These are phyloP conservation scores for Atlantisia rogersi DNA, from an alignment of 2,113 vertebrate genomes.

Conservation along the genomic window DNA sequence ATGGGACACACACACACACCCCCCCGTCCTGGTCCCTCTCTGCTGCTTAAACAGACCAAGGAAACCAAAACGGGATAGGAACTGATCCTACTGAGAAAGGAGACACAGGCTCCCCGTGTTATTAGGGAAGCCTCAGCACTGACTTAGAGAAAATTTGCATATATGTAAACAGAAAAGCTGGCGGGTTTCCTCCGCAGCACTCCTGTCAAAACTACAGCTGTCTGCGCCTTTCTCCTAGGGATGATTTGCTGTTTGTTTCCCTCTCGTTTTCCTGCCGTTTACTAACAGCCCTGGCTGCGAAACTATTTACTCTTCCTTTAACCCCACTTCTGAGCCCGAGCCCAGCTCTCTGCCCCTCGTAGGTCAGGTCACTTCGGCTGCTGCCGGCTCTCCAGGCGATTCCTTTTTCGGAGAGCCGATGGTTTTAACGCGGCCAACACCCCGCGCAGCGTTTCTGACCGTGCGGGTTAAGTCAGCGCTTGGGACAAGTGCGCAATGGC, in stretches of 20 bases:
- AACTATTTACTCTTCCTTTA: neutral
- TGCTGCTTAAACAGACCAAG: neutral
- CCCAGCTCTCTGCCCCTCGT: neutral
- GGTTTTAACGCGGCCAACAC: neutral
- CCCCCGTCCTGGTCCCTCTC: fast-evolving
- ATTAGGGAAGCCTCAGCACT: neutral
- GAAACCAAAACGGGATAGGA: neutral
- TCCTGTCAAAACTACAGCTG: conserved; percentile 11
- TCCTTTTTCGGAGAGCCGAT: neutral
- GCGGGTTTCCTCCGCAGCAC: neutral
- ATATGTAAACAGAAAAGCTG: neutral
- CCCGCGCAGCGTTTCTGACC: neutral
- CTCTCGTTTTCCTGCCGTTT: neutral
- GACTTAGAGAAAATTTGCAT: neutral
- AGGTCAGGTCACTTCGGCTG: neutral
- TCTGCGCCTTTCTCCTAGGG: neutral
- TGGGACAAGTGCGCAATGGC: neutral
- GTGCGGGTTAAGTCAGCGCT: neutral
- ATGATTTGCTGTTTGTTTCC: neutral
- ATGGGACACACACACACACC: neutral
- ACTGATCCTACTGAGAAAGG: neutral
- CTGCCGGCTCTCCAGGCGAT: neutral
- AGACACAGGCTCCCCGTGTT: neutral
- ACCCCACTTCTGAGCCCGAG: neutral
- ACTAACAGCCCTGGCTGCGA: neutral